Base-by-base conservation (phyloP, 2,113 vertebrate genomes). In the Empidonax alnorum region DNA sequence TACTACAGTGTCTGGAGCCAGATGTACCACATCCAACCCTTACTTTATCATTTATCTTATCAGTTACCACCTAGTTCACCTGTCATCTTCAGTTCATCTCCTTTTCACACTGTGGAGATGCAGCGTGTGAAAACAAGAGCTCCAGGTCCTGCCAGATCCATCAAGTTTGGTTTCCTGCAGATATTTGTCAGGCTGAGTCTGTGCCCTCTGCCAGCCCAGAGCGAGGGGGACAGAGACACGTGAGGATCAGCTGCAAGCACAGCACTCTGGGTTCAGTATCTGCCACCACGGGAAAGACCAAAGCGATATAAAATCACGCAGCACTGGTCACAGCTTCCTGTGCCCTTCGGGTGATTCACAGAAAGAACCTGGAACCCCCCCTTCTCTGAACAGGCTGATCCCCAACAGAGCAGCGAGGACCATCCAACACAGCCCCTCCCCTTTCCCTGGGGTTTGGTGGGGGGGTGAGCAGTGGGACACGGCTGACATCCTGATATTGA, bases 1-100 rank as follows among this genome's bases (percentile, higher is more conserved):
- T 2, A 0, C 6, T 0, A 0, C 5, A 15, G 63, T 7, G 23
- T 14, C 82, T 30, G 59, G 30, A 42, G 66, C 37, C 59, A 7
- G n/a, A 0, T 16, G 1, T 0, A 0, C 7, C 61, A 0, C 0
- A 0, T 1, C 37, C 74, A 2, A 4, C 2, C 42, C 67, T 16
- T 12, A 1, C 50, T 25, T 28, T 6, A 3, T 2, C 11, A 4
- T 20, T 59, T 19, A 9, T 7, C 24, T 25, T 5, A 21, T 4
- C 37, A 11, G 1, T 5, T 14, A 20, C 3, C 69, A 5, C 1
- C 37, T 4, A 24, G 41, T 25, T 37, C 65, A 9, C 28, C 55
- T 6, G 53, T 1, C 46, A 5, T 6, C 16, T 67, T 44, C 5
- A 8, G 14, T 14, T 37, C 67, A 5, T 12, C 30, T 46, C 44